Percentiles rank a stretch among this genome's conserved stretches.
Conservation (phyloP, 2,888 invertebrate genomes). For the Megamerina dolium region DNA sequence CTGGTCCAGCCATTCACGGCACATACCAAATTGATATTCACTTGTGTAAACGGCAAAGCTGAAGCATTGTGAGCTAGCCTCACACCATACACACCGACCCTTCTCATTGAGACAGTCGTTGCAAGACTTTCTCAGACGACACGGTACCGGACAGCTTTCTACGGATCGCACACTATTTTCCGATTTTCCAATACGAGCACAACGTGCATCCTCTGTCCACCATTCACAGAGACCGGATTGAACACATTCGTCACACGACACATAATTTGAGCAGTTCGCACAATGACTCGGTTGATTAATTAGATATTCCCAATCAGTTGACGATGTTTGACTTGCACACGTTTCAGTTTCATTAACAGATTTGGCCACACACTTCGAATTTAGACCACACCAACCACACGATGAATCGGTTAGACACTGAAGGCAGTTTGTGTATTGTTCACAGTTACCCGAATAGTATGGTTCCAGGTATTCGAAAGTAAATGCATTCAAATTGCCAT, state of each 20-base stretch:
- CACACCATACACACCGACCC: constrained; percentile 93
- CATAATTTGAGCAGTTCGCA: constrained; percentile 82
- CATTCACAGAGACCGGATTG: constrained; percentile 78
- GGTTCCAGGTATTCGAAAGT: constrained; percentile 88
- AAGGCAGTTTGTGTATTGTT: constrained; percentile 73
- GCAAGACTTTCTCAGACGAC: constrained; percentile 70
- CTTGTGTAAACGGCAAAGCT: constrained; percentile 94
- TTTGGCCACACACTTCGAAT: constrained; percentile 64
- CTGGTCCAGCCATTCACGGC: constrained; percentile 89
- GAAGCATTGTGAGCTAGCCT: constrained; percentile 85
- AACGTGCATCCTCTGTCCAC: constrained; percentile 84
- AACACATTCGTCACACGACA: constrained; percentile 81
- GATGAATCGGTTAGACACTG: constrained; percentile 81
- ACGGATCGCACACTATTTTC: constrained; percentile 60
- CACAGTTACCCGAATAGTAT: constrained; percentile 73
- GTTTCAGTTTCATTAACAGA: constrained; percentile 60
- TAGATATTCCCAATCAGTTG: constrained; percentile 63
- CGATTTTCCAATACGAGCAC: constrained; percentile 71
- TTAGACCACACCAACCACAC: constrained; percentile 88
- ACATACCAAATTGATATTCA: constrained; percentile 88
- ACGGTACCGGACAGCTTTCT: constrained; percentile 72
- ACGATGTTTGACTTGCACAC: constrained; percentile 48
- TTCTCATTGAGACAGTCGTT: constrained; percentile 77
- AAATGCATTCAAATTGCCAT: constrained; percentile 73
- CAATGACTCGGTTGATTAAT: constrained; percentile 78